Evolutionary conservation across 2,113 vertebrate species (phyloP).

Genomic region (Microtus pennsylvanicus): DNA sequence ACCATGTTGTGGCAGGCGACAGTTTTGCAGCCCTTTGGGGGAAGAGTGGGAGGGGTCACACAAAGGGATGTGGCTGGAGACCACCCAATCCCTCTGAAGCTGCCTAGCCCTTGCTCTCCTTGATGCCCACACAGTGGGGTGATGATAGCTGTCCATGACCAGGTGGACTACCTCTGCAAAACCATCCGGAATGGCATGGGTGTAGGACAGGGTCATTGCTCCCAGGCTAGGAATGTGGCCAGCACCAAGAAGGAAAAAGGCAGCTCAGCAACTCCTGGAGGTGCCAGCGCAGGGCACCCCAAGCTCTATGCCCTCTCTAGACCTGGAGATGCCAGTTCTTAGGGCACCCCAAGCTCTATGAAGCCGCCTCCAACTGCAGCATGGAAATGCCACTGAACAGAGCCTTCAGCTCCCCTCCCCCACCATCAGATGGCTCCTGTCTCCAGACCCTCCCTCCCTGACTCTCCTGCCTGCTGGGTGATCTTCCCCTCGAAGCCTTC

Average conservation of each 20-base stretch:
- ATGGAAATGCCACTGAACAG: not conserved
- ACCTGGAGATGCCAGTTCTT: not conserved
- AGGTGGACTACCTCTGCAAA: not conserved
- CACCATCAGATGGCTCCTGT: not conserved
- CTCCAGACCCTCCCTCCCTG: no score
- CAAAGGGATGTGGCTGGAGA: not conserved
- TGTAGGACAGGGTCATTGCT: not conserved
- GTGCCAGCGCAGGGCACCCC: not conserved
- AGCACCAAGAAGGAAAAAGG: not conserved
- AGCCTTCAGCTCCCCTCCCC: not conserved
- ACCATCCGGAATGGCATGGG: no score
- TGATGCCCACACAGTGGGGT: not conserved
- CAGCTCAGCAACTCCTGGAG: not conserved
- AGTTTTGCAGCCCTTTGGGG: not conserved
- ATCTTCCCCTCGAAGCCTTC: not conserved
- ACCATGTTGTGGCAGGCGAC: fast-evolving
- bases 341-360: not conserved
- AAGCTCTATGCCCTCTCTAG: not conserved
- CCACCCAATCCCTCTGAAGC: not conserved
- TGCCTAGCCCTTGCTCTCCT: not conserved
- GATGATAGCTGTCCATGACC: not conserved
- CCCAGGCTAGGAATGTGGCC: not conserved
- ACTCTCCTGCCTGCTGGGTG: not conserved
- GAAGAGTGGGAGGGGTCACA: fast-evolving
- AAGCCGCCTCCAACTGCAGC: not conserved